Conservation (phyloP, 92 coral and sea anemone genomes). For the Phenganax subtilis region DNA sequence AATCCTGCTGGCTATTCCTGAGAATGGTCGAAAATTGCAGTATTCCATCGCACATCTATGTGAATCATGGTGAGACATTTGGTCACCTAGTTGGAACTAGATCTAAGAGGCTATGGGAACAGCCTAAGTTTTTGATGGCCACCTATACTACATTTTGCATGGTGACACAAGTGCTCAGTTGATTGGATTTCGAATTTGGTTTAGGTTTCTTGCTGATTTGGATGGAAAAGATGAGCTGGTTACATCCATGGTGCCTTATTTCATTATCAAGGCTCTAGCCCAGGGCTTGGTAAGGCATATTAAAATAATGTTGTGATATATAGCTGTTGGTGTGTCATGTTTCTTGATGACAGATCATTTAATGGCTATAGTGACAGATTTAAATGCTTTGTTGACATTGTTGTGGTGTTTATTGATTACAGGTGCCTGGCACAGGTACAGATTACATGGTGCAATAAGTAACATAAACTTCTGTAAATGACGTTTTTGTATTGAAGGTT, state of each 20-base stretch:
- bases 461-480: background rate
- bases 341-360: background rate
- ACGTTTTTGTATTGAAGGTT: slow-evolving; percentile 42
- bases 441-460: background rate
- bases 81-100: background rate
- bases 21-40: slow-evolving; percentile 63
- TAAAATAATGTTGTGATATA: background rate
- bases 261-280: slow-evolving; percentile 63
- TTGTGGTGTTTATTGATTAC: background rate
- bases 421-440: background rate
- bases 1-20: slow-evolving; percentile 70
- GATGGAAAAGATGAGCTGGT: slow-evolving; percentile 94
- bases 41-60: slow-evolving; percentile 81
- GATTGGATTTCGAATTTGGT: background rate
- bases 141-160: background rate
- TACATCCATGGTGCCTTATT: slow-evolving; percentile 74
- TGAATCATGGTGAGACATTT: slow-evolving; percentile 70
- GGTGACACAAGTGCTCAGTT: background rate
- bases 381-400: background rate
- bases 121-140: background rate
- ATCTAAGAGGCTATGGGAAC: background rate
- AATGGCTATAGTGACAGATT: background rate
- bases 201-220: slow-evolving; percentile 75
- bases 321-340: background rate
- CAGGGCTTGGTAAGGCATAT: slow-evolving; percentile 61